Evolutionary conservation across 2,888 invertebrate species (phyloP).

Genomic region (Xanthorhoe designata): DNA sequence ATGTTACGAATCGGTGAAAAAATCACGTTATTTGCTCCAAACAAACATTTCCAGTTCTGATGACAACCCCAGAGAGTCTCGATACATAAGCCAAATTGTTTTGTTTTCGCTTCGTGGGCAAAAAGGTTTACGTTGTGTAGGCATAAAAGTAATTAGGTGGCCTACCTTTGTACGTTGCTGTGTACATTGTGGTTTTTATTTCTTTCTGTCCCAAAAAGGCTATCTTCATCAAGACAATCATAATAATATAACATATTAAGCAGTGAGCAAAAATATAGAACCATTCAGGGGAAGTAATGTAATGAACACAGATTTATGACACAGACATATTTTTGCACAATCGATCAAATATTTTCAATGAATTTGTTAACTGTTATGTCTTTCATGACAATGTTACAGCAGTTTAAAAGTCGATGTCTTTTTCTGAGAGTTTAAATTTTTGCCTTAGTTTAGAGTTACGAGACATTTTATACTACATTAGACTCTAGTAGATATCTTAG

Average conservation of each 20-base stretch:
- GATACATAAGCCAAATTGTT: conserved; percentile 33
- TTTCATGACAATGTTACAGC: too few species aligned
- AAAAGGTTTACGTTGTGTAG: conserved; percentile 9
- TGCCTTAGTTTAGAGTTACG: too few species aligned
- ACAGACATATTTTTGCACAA: too few species aligned
- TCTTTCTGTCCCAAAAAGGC: neutral
- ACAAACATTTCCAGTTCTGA: conserved; percentile 33
- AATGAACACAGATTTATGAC: too few species aligned
- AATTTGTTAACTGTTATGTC: too few species aligned
- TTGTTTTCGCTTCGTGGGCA: conserved; percentile 26
- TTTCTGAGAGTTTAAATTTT: too few species aligned
- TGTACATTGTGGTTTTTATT: neutral
- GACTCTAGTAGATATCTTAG: too few species aligned
- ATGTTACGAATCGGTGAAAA: conserved; percentile 27
- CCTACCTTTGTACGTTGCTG: neutral
- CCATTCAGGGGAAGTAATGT: too few species aligned
- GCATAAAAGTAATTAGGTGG: conserved; percentile 9
- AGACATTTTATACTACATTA: too few species aligned
- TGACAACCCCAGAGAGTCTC: conserved; percentile 35
- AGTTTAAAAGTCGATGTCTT: too few species aligned
- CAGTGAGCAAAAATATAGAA: neutral
- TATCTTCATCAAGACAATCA: neutral
- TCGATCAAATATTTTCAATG: too few species aligned
- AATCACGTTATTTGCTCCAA: conserved; percentile 36
- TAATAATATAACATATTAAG: neutral